These are phyloP conservation scores for Hesperophylax magnus DNA, from an alignment of 1,140 invertebrate species.

Conservation along the genomic window DNA sequence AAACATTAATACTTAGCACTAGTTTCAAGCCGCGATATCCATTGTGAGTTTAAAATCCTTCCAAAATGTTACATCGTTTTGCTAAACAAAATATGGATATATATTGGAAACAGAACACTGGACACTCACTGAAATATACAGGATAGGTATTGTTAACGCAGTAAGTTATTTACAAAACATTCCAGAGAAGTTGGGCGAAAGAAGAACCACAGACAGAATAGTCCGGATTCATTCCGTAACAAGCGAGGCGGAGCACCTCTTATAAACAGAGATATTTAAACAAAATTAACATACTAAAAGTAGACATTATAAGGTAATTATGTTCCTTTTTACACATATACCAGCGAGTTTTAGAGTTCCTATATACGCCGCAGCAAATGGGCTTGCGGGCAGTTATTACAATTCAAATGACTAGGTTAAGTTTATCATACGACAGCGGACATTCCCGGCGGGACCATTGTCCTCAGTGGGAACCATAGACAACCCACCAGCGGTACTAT, in stretches of 20 bases:
- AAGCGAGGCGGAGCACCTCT: constrained; percentile 4
- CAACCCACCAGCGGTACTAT: no score
- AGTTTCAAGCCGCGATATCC: constrained; percentile 53
- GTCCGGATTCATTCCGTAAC: constrained; percentile 22
- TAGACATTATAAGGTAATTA: constrained; percentile 68
- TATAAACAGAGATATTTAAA: constrained; percentile 56
- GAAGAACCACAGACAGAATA: constrained; percentile 37
- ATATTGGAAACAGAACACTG: constrained; percentile 40
- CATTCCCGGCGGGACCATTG: not conserved
- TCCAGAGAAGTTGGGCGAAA: constrained; percentile 51
- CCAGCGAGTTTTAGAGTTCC: constrained; percentile 74
- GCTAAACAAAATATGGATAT: constrained; percentile 30
- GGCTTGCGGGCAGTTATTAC: constrained; percentile 68
- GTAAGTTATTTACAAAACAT: constrained; percentile 47
- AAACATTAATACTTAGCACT: constrained; percentile 58
- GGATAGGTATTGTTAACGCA: constrained; percentile 38
- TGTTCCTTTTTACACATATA: constrained; percentile 71
- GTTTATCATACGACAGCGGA: constrained; percentile 59
- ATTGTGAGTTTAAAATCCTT: constrained; percentile 39
- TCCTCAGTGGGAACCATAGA: not conserved
- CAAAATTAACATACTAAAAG: constrained; percentile 66
- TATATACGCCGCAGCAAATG: constrained; percentile 69
- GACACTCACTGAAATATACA: constrained; percentile 42
- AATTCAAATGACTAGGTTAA: constrained; percentile 72
- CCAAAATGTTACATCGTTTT: constrained; percentile 33